Evolutionary conservation across 2,888 invertebrate genomes (phyloP), one percentile per base, ranked within the genome.

Genomic region (Gymnocheta viridis): DNA sequence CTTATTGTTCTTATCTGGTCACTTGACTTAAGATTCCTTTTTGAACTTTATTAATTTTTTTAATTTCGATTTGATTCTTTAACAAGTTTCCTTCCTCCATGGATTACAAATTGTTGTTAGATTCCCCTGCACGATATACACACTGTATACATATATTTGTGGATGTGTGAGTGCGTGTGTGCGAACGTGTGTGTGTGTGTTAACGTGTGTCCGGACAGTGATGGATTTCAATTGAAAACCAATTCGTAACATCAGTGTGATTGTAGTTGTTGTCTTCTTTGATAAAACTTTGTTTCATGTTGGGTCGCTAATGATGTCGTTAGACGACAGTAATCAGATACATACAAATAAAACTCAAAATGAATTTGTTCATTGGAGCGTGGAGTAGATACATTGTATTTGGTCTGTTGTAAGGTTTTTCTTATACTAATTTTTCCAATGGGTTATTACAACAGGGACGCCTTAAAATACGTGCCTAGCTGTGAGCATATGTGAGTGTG

Each of bases 291-390:
- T 62, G 7, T 51, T 5, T 35, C 22, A 58, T 64, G 66, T 70
- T 83, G 74, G 41, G 58, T 44, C 58, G 60, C 80, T 81, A 80
- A 83, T 80, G 76, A 76, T 72, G 76, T 77, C 67, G 76, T 80
- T 76, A 70, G 41, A 78, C 29, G 24, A 49, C 76, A 70, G 29
- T 22, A 69, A 49, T 12, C 51, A 78, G 32, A 51, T 62, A 54
- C 17, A 51, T 62, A 54, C 17, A 78, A 70, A 66, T 35, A 56
- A 17, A 56, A 56, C n/a, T 24, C 44, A 1, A 66, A 66, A 76
- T 56, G 2, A 41, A 54, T 27, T 54, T 44, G 10, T 66, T 24
- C 41, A 62, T 49, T 62, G 14, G 6, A 27, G 29, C 41, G 27
- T 29, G 12, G 4, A 41, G 27, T 4, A 19, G 1, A n/a, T n/a